Base-by-base conservation (phyloP, 2,888 invertebrate genomes). In the Phalera bucephala region DNA sequence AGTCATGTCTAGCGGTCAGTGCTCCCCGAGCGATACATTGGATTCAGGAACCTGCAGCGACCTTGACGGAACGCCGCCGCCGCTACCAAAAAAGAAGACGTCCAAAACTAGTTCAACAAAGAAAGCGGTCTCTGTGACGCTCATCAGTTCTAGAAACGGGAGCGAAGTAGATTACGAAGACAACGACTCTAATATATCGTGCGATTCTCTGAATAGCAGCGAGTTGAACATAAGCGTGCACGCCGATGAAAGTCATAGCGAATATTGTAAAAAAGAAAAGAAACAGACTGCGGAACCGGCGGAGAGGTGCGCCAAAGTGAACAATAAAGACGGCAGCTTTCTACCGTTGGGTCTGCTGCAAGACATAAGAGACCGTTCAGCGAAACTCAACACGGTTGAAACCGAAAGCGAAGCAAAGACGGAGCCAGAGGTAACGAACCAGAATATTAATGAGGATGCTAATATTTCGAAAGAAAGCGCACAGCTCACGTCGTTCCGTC, bases 41-140 rank as follows among this genome's bases (percentile, higher is more conserved):
- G 96, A 96, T 80, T 96, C 95, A 40, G 96, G 96, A 28, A 96
- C 95, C 20, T 95, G 96, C 81, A 95, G 95, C 72, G 96, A 96
- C 79, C 89, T 95, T 59, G 95, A 96, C 62, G 92, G 93, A 23
- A 94, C 94, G 12, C 93, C 94, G 35, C 94, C 94, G 1, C 82
- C 93, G 45, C 91, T 93, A 11, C 93, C 93, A 56, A 94, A 93
- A 85, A 93, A 93, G 76, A 93, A 93, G 72, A 90, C 85, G 20
- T 77, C 90, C 5, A 91, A 88, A 70, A 76, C 77, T 27, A 87
- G 76, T 59, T 72, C 87, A 35, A 78, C 84, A 44, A 91, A 91
- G 72, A 86, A 85, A 78, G 79, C 76, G 26, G 91, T 92, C 40
- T 91, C 90, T 46, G 91, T 91, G 46, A 92, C 91, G 42, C 82